phyloP scores from a whole-genome alignment of 1,140 invertebrate species.

The Drosophila ercepeae region DNA sequence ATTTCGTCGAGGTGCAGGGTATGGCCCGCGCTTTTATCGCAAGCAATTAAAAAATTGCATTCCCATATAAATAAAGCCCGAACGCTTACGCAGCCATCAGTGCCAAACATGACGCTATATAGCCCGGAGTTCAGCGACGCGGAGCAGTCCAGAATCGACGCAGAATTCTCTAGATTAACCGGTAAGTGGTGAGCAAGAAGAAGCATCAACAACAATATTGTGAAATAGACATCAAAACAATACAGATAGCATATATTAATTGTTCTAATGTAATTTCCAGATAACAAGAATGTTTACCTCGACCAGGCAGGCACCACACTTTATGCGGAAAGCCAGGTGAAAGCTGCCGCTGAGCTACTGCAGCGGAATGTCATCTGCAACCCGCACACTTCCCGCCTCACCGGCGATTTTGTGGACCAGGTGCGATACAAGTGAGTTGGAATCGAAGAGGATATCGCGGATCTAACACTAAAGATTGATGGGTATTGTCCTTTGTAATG shows the following conservation, averaged over 20 bases:
- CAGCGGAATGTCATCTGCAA: slow-evolving; percentile 91
- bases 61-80: slow-evolving; percentile 36
- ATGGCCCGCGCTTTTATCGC: background rate
- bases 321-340: slow-evolving; percentile 91
- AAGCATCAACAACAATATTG: slow-evolving; percentile 11
- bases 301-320: slow-evolving; percentile 96
- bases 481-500: background rate
- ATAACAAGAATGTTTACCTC: slow-evolving; percentile 90
- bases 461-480: background rate
- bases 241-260: background rate
- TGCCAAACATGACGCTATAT: slow-evolving; percentile 34
- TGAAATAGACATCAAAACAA: slow-evolving; percentile 60
- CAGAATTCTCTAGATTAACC: slow-evolving; percentile 85
- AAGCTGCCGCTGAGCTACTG: slow-evolving; percentile 88
- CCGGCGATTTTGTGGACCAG: slow-evolving; percentile 92
- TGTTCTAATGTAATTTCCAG: background rate
- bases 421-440: slow-evolving; percentile 89
- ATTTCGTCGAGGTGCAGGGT: background rate
- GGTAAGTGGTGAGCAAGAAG: slow-evolving; percentile 76
- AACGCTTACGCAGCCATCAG: background rate
- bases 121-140: slow-evolving; percentile 75
- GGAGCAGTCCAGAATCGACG: slow-evolving; percentile 83
- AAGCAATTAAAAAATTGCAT: background rate
- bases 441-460: background rate
- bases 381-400: slow-evolving; percentile 93